A percentile compares a stretch with the other conserved stretches of the same genome.
phyloP scores from a whole-genome alignment of 1,140 invertebrate genomes.

The Saccostrea cuccullata region DNA sequence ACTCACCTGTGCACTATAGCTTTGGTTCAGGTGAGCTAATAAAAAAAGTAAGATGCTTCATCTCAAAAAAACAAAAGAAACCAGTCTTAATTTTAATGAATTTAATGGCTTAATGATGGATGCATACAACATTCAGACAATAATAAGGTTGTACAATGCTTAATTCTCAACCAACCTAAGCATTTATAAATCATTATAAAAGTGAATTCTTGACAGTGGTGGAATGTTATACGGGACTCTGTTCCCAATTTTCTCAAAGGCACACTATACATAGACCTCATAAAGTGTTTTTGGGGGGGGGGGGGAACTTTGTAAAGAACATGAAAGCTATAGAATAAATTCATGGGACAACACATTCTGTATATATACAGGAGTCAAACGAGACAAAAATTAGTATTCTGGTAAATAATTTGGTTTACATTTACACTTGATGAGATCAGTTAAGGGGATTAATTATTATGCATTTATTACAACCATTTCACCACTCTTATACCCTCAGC shows the following conservation, averaged over 20 bases:
- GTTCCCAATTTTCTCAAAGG: constrained; percentile 4
- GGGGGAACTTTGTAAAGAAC: no score
- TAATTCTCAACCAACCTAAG: background rate
- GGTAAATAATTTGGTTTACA: background rate
- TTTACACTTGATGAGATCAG: background rate
- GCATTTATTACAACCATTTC: constrained; percentile 11
- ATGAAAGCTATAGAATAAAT: no score
- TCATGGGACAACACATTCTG: background rate
- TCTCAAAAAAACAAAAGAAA: no score
- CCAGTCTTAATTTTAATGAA: background rate
- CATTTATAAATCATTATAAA: background rate
- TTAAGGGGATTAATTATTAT: background rate
- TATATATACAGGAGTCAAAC: background rate
- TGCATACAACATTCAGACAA: constrained; percentile 27
- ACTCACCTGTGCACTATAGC: no score
- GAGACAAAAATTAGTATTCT: background rate
- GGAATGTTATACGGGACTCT: constrained; percentile 12
- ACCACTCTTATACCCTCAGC: background rate
- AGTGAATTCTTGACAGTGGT: background rate
- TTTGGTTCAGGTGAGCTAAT: no score
- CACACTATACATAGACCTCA: background rate
- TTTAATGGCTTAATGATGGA: background rate
- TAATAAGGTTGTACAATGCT: background rate
- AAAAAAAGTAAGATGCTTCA: no score
- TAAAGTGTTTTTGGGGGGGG: background rate